Conservation (phyloP, 64 coral and sea anemone genomes). For the Porites australiensis region DNA sequence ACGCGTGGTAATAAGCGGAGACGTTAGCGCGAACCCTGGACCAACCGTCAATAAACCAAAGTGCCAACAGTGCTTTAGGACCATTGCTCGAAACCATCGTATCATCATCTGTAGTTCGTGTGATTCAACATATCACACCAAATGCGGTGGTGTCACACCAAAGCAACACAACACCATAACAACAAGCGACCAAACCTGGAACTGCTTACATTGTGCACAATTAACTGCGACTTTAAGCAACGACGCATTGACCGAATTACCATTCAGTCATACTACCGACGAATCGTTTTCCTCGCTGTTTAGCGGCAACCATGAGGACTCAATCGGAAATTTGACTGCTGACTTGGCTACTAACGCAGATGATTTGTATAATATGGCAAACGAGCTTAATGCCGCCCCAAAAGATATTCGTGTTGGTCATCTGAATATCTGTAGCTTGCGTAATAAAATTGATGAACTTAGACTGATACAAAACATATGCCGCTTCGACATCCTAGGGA, state of each 20-base stretch:
- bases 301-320: neutral
- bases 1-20: too few relatives aligned
- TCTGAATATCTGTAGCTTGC: constrained; percentile 47
- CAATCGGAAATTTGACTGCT: constrained; percentile 6
- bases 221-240: constrained; percentile 27
- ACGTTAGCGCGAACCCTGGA: too few relatives aligned
- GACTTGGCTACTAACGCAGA: constrained; percentile 10
- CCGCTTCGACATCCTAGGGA: constrained; percentile 42
- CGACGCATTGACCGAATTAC: constrained; percentile 30
- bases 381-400: constrained; percentile 4
- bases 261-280: constrained; percentile 24
- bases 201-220: constrained; percentile 12
- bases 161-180: constrained; percentile 42
- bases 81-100: constrained; percentile 46
- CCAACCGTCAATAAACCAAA: too few relatives aligned
- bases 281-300: constrained; percentile 25
- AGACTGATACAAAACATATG: constrained; percentile 41
- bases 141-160: constrained; percentile 41
- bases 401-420: constrained; percentile 10
- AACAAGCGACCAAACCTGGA: constrained; percentile 19
- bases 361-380: constrained; percentile 30
- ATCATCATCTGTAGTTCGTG: constrained; percentile 28
- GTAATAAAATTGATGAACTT: constrained; percentile 40
- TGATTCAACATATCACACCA: constrained; percentile 33
- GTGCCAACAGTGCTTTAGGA: constrained; percentile 24